These are phyloP conservation scores for Acrobasis repandana DNA, from an alignment of 2,888 invertebrate genomes.

Conservation along the genomic window DNA sequence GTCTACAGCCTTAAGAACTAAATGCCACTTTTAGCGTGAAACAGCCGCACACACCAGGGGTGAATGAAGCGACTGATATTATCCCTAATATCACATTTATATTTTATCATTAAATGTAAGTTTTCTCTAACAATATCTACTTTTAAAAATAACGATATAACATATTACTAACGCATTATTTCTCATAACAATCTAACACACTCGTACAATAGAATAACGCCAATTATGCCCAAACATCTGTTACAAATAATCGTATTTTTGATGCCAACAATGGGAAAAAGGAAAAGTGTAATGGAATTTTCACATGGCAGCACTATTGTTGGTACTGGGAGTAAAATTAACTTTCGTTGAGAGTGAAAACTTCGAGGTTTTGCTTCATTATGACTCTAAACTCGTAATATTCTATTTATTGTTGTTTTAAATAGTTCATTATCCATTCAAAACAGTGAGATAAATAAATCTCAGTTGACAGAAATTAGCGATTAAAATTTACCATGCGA, in stretches of 20 bases:
- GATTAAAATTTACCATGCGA: too few species aligned
- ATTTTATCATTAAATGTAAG: too few species aligned
- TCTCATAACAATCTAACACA: neutral
- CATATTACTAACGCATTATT: neutral
- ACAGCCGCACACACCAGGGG: too few species aligned
- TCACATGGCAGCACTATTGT: conserved; percentile 34
- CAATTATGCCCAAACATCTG: neutral
- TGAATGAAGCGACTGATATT: too few species aligned
- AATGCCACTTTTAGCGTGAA: too few species aligned
- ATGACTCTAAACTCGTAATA: neutral
- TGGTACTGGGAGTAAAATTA: conserved; percentile 27
- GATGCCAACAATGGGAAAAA: conserved; percentile 14
- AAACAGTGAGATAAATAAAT: too few species aligned
- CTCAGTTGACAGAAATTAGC: too few species aligned
- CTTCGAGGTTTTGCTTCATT: conserved; percentile 4
- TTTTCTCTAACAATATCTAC: too few species aligned
- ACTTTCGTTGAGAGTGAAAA: conserved; percentile 34
- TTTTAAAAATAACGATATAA: neutral
- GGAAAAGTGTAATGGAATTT: conserved; percentile 25
- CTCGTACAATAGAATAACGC: neutral
- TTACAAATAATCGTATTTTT: conserved; percentile 6
- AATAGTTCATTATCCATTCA: too few species aligned
- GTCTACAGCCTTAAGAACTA: too few species aligned
- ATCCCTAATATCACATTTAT: too few species aligned
- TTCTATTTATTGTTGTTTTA: too few species aligned